Evolutionary conservation across 2,113 vertebrate species (phyloP).

Genomic region (Emberiza fucata): DNA sequence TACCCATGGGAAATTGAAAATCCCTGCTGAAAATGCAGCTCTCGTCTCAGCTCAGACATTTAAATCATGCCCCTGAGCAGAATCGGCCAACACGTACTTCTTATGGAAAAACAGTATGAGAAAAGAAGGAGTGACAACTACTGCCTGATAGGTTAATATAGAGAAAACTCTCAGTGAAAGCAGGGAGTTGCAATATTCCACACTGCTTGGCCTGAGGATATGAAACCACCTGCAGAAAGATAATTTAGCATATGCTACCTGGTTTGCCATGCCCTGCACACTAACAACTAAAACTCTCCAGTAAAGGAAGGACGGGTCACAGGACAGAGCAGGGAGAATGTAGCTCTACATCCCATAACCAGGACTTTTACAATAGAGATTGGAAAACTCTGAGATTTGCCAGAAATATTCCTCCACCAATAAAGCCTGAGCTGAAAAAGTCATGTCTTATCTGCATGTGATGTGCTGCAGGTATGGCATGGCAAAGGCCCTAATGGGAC

Average conservation of each 20-base stretch:
- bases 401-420: background rate
- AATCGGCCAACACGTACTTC: background rate
- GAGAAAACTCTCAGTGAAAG: background rate
- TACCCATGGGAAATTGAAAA: background rate
- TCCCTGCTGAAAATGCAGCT: background rate
- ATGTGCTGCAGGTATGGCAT: background rate
- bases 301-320: background rate
- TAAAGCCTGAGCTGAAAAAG: background rate
- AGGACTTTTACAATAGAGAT: background rate
- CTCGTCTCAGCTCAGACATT: background rate
- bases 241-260: background rate
- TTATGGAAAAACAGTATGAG: background rate
- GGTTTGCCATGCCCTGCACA: rapidly evolving
- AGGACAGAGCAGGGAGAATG: background rate
- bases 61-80: background rate
- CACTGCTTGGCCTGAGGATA: rapidly evolving
- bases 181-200: background rate
- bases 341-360: background rate
- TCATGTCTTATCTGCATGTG: rapidly evolving
- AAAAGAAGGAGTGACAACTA: background rate
- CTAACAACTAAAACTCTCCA: background rate
- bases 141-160: background rate
- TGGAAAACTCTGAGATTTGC: background rate
- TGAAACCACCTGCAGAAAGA: background rate
- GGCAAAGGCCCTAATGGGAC: background rate